Percentiles rank a stretch among this genome's conserved stretches.
Conservation (phyloP, 2,113 vertebrate species). For the Podocnemis expansa region DNA sequence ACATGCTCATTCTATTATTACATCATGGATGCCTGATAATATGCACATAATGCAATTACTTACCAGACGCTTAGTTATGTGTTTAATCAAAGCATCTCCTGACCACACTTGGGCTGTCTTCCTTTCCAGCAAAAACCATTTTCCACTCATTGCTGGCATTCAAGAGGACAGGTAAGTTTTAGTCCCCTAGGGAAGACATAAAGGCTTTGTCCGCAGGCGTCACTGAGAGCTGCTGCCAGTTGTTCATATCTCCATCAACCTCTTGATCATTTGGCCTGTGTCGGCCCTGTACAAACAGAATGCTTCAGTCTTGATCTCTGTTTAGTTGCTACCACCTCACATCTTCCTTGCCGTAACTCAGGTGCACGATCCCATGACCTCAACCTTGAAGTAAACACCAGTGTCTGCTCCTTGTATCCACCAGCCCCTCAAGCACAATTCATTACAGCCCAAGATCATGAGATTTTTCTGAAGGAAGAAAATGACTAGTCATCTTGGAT, state of each 20-base stretch:
- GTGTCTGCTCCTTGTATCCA: not conserved
- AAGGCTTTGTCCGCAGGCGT: not conserved
- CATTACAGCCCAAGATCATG: not conserved
- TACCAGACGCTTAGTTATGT: fast-evolving
- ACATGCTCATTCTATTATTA: not conserved
- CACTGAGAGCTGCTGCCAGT: fast-evolving
- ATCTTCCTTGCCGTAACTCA: not conserved
- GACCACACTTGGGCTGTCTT: not conserved
- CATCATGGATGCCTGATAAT: not conserved
- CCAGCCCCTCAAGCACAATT: not conserved
- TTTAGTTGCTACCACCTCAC: not conserved
- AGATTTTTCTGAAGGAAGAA: conserved; percentile 23
- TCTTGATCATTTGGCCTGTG: not conserved
- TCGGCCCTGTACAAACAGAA: not conserved
- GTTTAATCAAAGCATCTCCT: fast-evolving
- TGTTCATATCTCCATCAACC: not conserved
- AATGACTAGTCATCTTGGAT: not conserved
- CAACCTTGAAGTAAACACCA: fast-evolving
- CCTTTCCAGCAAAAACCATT: not conserved
- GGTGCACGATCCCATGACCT: not conserved
- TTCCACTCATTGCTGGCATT: not conserved
- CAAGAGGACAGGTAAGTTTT: not conserved
- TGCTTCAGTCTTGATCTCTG: not conserved
- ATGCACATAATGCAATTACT: not conserved
- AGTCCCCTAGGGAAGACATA: not conserved